Percentiles rank a stretch among this genome's conserved stretches.
phyloP scores from a whole-genome alignment of 2,113 vertebrate genomes.

The Vidua chalybeata region DNA sequence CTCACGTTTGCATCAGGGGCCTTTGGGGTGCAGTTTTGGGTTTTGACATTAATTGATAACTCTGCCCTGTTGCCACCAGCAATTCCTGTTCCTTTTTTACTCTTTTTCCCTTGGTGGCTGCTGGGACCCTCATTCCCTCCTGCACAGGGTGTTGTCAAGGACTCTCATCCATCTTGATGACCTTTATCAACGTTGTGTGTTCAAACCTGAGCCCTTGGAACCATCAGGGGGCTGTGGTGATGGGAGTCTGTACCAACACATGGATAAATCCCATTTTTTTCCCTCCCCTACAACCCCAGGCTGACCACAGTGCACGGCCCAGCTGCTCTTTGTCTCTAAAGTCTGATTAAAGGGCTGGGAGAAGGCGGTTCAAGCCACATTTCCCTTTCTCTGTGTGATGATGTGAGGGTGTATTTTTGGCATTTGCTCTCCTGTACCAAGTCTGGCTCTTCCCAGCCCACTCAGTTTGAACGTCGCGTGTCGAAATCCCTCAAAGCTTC shows the following conservation, averaged over 20 bases:
- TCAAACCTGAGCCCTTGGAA: not conserved
- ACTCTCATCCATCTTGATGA: not conserved
- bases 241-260: not conserved
- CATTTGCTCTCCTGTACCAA: not conserved
- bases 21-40: not conserved
- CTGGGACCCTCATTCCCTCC: not conserved
- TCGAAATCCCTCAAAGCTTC: not conserved
- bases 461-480: rapidly evolving
- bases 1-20: not conserved
- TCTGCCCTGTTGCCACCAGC: not conserved
- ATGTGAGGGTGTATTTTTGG: not conserved
- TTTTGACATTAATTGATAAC: not conserved
- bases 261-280: not conserved
- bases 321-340: not conserved
- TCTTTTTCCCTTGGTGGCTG: not conserved
- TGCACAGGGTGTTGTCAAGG: not conserved
- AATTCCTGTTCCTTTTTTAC: not conserved
- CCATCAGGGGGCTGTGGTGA: not conserved
- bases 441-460: not conserved
- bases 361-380: not conserved
- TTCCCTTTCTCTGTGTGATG: not conserved
- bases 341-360: not conserved
- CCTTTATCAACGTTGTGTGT: rapidly evolving
- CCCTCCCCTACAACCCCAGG: not conserved
- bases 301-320: not conserved